Conservation (phyloP, 2,888 invertebrate species). For the Drosophila helvetica region DNA sequence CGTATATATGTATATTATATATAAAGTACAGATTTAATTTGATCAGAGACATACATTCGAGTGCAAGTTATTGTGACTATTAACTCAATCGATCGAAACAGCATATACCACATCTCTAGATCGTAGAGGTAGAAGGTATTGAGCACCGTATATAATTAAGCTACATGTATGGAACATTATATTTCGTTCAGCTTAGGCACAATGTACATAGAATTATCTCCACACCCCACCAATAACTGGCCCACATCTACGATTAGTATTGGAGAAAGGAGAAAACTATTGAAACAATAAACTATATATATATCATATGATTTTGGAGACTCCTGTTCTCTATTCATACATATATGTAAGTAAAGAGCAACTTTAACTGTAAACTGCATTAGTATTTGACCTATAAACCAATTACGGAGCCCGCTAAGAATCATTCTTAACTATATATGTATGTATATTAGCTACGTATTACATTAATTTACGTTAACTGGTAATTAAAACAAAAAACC, state of each 20-base stretch:
- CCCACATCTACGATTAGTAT: slow-evolving; percentile 35
- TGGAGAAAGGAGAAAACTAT: slow-evolving; percentile 39
- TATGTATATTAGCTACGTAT: slow-evolving; percentile 34
- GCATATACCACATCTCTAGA: slow-evolving; percentile 1
- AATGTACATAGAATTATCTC: slow-evolving; percentile 71
- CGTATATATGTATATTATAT: slow-evolving; percentile 17
- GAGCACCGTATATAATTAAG: slow-evolving; percentile 9
- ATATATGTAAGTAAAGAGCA: slow-evolving; percentile 26
- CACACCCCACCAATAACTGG: slow-evolving; percentile 69
- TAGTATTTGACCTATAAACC: slow-evolving; percentile 65
- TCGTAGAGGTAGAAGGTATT: background rate
- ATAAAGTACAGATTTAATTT: slow-evolving; percentile 33
- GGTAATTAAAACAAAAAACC: slow-evolving; percentile 43
- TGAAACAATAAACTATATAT: slow-evolving; percentile 6
- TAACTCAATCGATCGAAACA: slow-evolving; percentile 3
- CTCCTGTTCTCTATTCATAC: slow-evolving; percentile 26
- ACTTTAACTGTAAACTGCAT: slow-evolving; percentile 56
- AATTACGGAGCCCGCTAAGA: slow-evolving; percentile 27
- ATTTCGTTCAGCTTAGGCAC: slow-evolving; percentile 63
- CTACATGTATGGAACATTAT: slow-evolving; percentile 26
- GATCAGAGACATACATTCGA: slow-evolving; percentile 28
- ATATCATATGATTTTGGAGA: slow-evolving; percentile 17
- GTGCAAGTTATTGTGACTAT: slow-evolving; percentile 19
- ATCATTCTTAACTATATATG: slow-evolving; percentile 35
- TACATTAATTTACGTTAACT: slow-evolving; percentile 37